Conservation (phyloP, 1,140 invertebrate genomes). For the Neoseiulus cucumeris region DNA sequence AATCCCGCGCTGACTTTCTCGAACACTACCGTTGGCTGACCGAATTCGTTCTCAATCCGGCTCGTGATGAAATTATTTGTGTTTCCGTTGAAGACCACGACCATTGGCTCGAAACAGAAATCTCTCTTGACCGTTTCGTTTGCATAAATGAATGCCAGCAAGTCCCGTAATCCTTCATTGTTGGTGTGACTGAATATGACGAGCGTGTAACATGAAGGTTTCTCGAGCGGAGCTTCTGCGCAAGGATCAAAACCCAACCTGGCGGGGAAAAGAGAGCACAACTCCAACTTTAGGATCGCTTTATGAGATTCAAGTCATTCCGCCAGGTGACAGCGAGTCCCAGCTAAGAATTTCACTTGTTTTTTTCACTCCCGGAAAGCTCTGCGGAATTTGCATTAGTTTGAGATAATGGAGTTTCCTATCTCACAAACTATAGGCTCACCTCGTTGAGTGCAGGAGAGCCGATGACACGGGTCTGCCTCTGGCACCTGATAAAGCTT, state of each 20-base stretch:
- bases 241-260: background rate
- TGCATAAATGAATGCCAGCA: background rate
- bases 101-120: background rate
- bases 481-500: background rate
- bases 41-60: background rate
- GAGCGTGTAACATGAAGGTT: background rate
- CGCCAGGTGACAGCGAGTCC: too few species aligned
- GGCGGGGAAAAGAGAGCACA: too few species aligned
- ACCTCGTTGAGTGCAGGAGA: background rate
- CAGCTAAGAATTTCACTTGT: too few species aligned
- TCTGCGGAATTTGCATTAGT: too few species aligned
- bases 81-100: background rate
- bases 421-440: too few species aligned
- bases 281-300: too few species aligned
- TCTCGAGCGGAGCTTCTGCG: background rate
- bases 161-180: background rate
- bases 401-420: too few species aligned
- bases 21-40: background rate
- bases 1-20: background rate
- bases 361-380: too few species aligned
- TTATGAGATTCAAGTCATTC: too few species aligned
- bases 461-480: background rate
- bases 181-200: slow-evolving; percentile 10
- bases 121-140: slow-evolving; percentile 1
- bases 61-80: background rate